Conservation (phyloP, 1,140 invertebrate species). For the Paraescarpia echinospica region DNA sequence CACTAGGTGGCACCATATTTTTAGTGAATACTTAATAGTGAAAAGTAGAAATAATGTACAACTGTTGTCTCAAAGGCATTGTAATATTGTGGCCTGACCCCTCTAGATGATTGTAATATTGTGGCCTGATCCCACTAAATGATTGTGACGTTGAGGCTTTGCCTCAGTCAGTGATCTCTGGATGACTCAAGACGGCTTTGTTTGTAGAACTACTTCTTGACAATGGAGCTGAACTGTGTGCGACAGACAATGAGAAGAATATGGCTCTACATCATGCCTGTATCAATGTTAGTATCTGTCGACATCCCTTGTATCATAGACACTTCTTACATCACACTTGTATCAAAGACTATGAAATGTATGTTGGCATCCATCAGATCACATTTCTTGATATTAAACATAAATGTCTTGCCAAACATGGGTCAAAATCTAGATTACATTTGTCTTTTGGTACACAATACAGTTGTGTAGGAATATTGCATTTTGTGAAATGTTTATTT, state of each 20-base stretch:
- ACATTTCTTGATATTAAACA: neutral
- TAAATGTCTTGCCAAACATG: neutral
- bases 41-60: too few species aligned
- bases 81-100: too few species aligned
- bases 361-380: neutral
- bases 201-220: slow-evolving; percentile 62
- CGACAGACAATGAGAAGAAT: slow-evolving; percentile 63
- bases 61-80: too few species aligned
- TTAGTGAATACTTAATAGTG: too few species aligned
- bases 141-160: too few species aligned
- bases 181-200: neutral
- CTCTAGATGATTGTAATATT: too few species aligned
- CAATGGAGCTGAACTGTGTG: slow-evolving; percentile 61
- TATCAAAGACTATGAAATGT: neutral
- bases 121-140: too few species aligned
- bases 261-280: slow-evolving; percentile 68
- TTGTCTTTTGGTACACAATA: neutral
- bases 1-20: too few species aligned
- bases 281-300: slow-evolving; percentile 48
- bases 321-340: too few species aligned
- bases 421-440: neutral
- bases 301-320: neutral
- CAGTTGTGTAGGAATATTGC: neutral
- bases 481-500: neutral
- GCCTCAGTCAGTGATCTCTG: too few species aligned